Conservation (phyloP, 64 coral and sea anemone genomes). For the Anthopleura sola region DNA sequence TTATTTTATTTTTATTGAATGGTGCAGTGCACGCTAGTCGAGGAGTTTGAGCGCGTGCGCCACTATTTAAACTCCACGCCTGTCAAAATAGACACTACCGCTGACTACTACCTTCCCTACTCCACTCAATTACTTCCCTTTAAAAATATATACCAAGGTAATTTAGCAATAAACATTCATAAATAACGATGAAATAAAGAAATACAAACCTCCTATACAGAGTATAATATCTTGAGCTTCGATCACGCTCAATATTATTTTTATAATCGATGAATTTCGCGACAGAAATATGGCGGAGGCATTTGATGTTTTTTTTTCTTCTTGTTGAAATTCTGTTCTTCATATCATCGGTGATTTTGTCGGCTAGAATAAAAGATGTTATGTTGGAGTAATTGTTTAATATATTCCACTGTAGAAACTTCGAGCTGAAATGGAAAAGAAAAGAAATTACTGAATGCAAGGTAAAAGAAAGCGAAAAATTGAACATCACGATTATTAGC, state of each 20-base stretch:
- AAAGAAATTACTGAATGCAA: not conserved
- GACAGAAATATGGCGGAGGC: not conserved
- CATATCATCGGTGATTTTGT: not conserved
- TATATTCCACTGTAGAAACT: not conserved
- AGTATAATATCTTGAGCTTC: not conserved
- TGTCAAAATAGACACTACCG: slow-evolving; percentile 7
- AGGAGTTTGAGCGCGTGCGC: slow-evolving; percentile 84
- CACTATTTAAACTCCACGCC: slow-evolving; percentile 97
- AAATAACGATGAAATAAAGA: not conserved
- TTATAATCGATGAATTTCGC: not conserved
- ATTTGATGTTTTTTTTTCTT: slow-evolving; percentile 1
- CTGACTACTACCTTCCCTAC: not conserved
- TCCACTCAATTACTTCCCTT: not conserved
- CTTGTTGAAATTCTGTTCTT: not conserved
- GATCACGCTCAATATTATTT: not conserved
- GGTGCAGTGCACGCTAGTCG: slow-evolving; percentile 93
- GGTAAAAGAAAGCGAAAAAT: not conserved
- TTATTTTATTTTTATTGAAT: slow-evolving; percentile 97
- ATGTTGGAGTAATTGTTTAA: not conserved
- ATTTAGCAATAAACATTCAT: not conserved
- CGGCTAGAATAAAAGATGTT: not conserved
- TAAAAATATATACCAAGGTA: not conserved
- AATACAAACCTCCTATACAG: not conserved
- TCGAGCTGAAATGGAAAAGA: not conserved
- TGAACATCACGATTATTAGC: not conserved